Base-by-base conservation (phyloP, 2,797 vertebrate species). In the Lacerta viridis region DNA sequence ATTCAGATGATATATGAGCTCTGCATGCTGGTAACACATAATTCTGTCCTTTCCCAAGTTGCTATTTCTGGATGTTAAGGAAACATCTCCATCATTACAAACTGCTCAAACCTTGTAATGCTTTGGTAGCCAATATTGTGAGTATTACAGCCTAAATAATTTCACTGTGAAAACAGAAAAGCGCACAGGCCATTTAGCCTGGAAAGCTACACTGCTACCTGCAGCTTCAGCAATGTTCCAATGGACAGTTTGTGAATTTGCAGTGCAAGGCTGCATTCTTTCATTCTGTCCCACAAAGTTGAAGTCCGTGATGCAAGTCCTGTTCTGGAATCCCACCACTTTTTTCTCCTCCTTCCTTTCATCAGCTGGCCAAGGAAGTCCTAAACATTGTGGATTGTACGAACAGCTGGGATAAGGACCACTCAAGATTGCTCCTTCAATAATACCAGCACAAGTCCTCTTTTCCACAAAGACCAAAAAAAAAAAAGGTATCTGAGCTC, bases 121-220 rank as follows among this genome's bases (percentile, higher is more conserved):
- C 61, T 69, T 33, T 3, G 69, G 1, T 33, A 0, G 46, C 46
- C 46, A 50, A 50, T 10, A 46, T 50, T 50, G 46, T 50, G 46
- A 11, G 3, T 13, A 50, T 50, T 50, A 50, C 68, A 83, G 91
- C 89, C 36, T 82, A 50, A 33, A 11, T 79, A 46, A 29, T 27
- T 43, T 36, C 41, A 90, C 39, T 36, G 55, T 85, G 75, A 81
- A 80, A 90, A 66, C 74, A 72, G 6, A 87, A 3, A 81, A 64
- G 17, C 27, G 1, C 2, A 23, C 74, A 8, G 29, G 86, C 55
- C 0, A 0, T 4, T 89, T 50, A 61, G 33, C 4, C 72, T 86
- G 82, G 69, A 75, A 39, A 29, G 78, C 15, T 41, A 36, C 33
- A n/a, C 66, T 8, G 66, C 66, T 83, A 84, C 15, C 72, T 87